Conservation (phyloP, 2,797 vertebrate species). For the Sitta carolinensis region DNA sequence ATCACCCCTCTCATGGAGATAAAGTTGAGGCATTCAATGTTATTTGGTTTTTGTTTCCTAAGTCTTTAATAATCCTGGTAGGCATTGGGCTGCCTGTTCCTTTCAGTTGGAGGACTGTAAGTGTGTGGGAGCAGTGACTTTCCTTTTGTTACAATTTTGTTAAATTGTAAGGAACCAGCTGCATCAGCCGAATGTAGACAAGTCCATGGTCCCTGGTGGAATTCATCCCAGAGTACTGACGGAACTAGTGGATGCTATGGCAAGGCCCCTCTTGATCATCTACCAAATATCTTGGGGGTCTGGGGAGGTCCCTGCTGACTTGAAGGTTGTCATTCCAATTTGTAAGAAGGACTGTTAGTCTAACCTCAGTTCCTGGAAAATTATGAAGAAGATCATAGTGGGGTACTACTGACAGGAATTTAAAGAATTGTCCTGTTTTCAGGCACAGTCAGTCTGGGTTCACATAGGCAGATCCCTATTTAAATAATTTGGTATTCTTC, state of each 20-base stretch:
- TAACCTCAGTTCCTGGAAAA: neutral
- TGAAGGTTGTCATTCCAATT: neutral
- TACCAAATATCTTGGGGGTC: neutral
- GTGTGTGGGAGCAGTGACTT: neutral
- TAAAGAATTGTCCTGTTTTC: neutral
- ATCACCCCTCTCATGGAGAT: neutral
- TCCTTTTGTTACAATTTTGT: neutral
- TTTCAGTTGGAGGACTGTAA: rapidly evolving
- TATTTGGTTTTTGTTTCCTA: neutral
- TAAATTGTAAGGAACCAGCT: neutral
- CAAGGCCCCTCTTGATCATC: neutral
- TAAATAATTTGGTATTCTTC: neutral
- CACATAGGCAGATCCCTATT: neutral
- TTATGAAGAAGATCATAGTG: no score
- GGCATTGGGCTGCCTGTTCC: neutral
- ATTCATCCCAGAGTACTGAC: neutral
- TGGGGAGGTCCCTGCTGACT: neutral
- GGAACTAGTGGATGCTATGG: neutral
- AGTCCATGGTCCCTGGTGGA: neutral
- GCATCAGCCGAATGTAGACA: neutral
- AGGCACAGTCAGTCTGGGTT: neutral
- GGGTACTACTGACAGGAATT: neutral
- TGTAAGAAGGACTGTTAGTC: neutral
- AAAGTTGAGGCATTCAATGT: neutral
- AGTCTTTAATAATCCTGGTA: neutral